Evolutionary conservation across 2,888 invertebrate species (phyloP), one percentile per base, ranked within the genome.

Genomic region (Dynastes maya): DNA sequence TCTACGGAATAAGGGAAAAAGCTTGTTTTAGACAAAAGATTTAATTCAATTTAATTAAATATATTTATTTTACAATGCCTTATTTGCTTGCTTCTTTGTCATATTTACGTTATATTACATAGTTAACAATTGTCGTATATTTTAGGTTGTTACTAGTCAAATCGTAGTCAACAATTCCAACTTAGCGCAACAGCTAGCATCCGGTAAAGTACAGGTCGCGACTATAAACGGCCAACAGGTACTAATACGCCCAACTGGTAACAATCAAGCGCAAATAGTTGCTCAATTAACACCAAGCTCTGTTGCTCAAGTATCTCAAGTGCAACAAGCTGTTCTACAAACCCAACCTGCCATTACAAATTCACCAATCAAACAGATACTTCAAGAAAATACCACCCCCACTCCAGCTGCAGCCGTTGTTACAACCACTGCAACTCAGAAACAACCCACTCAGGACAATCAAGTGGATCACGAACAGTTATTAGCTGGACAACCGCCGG

Each of bases 151-250:
- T 80, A 89, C 90, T 4, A 91, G 90, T 84, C 95, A 95, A 89
- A 93, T 95, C 79, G 93, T 95, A 65, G 94, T 95, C 65, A 95
- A 94, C 85, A 95, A 94, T 87, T 94, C 93, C 2, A 92, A 92
- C 22, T 89, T 96, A 58, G 95, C 95, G 16, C 95, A 95, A 86
- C 96, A 96, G 87, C 90, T 96, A 80, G 95, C 95, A 1, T 92
- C 94, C 16, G 96, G 96, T 6, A 96, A 96, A 87, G 92, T 96
- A 8, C 95, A 96, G 86, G 90, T 96, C 77, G 95, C 96, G 0
- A 95, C 95, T 0, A 94, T 96, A 37, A 95, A 95, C 86, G 96
- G 96, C 0, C 96, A 96, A 85, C 96, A 96, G 88, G 95, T 96
- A 40, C 90, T 96, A 63, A 95, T 96, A 79, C 91, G 95, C 65